These are phyloP conservation scores for Gymnosoma rotundatum DNA, from an alignment of 2,888 invertebrate species.

Conservation along the genomic window DNA sequence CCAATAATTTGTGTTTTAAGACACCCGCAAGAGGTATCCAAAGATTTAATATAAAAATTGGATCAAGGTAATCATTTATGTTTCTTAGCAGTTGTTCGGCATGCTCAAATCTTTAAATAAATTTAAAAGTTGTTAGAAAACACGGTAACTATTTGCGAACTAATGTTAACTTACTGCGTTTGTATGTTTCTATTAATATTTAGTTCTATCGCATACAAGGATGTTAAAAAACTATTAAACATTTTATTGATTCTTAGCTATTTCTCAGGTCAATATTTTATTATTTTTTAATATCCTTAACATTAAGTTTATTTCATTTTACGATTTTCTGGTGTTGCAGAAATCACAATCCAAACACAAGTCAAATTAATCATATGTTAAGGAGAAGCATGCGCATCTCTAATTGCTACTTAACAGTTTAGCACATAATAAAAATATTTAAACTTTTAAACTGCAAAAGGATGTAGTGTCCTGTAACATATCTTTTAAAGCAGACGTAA, in stretches of 20 bases:
- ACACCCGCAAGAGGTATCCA: slow-evolving; percentile 75
- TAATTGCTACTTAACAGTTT: background rate
- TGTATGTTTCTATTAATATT: slow-evolving; percentile 55
- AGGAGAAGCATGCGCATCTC: slow-evolving; percentile 31
- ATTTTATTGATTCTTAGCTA: slow-evolving; percentile 12
- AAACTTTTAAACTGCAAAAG: too few relatives aligned
- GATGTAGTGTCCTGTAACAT: too few relatives aligned
- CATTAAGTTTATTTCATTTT: background rate
- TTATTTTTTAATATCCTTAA: background rate
- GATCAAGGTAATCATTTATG: slow-evolving; percentile 71
- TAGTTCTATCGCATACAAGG: slow-evolving; percentile 60
- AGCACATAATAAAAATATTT: too few relatives aligned
- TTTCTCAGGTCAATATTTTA: background rate
- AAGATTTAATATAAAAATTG: slow-evolving; percentile 72
- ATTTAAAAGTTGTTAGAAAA: background rate
- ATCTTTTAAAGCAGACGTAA: too few relatives aligned
- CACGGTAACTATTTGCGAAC: background rate
- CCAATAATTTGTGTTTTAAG: slow-evolving; percentile 73
- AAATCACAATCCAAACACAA: background rate
- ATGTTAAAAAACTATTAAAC: background rate
- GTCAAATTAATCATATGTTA: slow-evolving; percentile 7
- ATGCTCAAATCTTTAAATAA: slow-evolving; percentile 57
- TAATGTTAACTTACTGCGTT: slow-evolving; percentile 52
- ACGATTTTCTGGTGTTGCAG: background rate
- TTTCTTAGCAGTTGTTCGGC: slow-evolving; percentile 69